Evolutionary conservation across 2,888 invertebrate genomes (phyloP), one percentile per base, ranked within the genome.

Genomic region (Lepidocyrtoides sp.): DNA sequence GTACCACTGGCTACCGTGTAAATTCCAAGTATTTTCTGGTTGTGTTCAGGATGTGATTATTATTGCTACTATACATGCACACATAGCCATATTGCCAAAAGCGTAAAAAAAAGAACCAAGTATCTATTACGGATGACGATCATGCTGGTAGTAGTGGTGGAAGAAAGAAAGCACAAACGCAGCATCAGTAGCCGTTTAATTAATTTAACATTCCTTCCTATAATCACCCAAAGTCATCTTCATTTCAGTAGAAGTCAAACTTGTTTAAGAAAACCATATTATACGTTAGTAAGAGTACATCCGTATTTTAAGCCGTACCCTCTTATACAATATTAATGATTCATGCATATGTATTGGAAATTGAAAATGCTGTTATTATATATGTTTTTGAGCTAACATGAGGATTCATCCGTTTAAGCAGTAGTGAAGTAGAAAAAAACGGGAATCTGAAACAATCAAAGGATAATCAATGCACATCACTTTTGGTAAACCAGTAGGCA

Each of bases 161-260:
- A 72, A 36, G 41, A 72, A 41, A 72, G 69, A 3, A n/a, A 69
- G 17, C 69, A 36, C 60, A 36, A 26, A 41, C 41, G 36, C 75
- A 54, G 36, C 0, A 79, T n/a, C 79, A 51, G 66, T 69, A 66
- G 69, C 20, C 60, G 63, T 82, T 82, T 83, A 83, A 83, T 83
- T 83, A 79, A 79, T 79, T 79, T 57, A 69, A 69, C 66, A 69
- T 69, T 66, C 66, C 36, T 51, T 66, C 44, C 83, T 66, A 44
- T 79, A 79, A 79, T 79, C 32, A 57, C 14, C 79, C 36, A 26
- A 36, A 57, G 79, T 44, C 83, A 69, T 83, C 69, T 63, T 83
- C 83, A 83, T 23, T 83, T 20, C n/a, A n/a, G n/a, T 66, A 44
- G 51, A 69, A 83, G 83, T 69, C 26, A 83, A 83, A 83, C 83